These are phyloP conservation scores for Subanguina moxae DNA, from an alignment of 1,140 invertebrate genomes.

Conservation along the genomic window DNA sequence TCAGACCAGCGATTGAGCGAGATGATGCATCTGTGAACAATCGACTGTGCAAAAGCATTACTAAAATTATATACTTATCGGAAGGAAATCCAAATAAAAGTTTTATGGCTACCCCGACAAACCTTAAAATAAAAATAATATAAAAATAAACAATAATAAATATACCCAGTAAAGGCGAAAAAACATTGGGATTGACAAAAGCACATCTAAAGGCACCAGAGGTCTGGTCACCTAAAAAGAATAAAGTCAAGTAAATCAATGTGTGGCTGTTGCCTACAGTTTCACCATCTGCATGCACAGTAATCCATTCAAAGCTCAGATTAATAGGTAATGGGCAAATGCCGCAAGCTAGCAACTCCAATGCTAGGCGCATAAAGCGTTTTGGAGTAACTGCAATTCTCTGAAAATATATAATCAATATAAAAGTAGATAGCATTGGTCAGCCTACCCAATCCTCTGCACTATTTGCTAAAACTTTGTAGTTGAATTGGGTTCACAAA, in stretches of 20 bases:
- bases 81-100: not conserved
- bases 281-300: slow-evolving; percentile 75
- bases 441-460: slow-evolving; percentile 85
- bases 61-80: not conserved
- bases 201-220: slow-evolving; percentile 59
- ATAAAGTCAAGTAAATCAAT: not conserved
- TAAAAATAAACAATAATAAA: too few species aligned
- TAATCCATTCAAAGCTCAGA: slow-evolving; percentile 91
- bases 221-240: slow-evolving; percentile 11
- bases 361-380: slow-evolving; percentile 79
- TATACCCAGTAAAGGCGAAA: slow-evolving; percentile 87
- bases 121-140: too few species aligned
- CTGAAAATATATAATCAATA: not conserved
- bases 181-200: slow-evolving; percentile 58
- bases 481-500: too few species aligned
- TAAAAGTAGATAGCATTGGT: not conserved
- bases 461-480: slow-evolving; percentile 80
- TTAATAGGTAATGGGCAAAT: slow-evolving; percentile 94
- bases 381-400: slow-evolving; percentile 88
- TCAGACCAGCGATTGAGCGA: slow-evolving; percentile 80
- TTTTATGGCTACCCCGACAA: slow-evolving; percentile 69
- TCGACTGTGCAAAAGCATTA: slow-evolving; percentile 95
- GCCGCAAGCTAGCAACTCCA: slow-evolving; percentile 89
- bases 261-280: not conserved
- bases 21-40: slow-evolving; percentile 94